A percentile compares a stretch with the other conserved stretches of the same genome.
Evolutionary conservation across 2,113 vertebrate species (phyloP).

Genomic region (Aphelocoma coerulescens): DNA sequence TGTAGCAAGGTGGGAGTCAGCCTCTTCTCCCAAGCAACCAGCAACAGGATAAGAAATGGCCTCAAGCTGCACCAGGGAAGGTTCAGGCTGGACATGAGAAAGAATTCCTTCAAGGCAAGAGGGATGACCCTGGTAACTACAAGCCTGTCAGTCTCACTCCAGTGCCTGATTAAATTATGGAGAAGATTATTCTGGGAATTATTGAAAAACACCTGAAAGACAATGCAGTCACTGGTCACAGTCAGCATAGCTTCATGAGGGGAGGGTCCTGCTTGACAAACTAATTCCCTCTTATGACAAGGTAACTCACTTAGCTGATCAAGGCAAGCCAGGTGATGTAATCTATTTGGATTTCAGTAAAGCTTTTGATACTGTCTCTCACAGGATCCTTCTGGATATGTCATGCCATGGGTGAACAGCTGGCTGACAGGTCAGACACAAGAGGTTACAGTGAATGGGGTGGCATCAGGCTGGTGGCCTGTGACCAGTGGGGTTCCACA

Average conservation of each 20-base stretch:
- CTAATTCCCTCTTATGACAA: neutral
- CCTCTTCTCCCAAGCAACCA: neutral
- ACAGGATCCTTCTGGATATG: neutral
- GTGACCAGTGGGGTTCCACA: neutral
- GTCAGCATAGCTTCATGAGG: neutral
- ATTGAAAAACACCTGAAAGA: neutral
- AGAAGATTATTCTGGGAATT: neutral
- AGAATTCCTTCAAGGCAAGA: neutral
- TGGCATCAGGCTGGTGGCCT: neutral
- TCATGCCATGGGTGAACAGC: neutral
- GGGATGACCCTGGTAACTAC: neutral
- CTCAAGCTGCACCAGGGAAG: neutral
- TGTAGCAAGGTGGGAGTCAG: neutral
- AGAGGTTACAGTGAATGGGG: neutral
- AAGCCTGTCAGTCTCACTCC: neutral
- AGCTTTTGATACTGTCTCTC: neutral
- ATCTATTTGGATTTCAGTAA: neutral
- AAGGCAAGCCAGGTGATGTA: neutral
- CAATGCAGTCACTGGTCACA: neutral
- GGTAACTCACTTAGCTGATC: neutral
- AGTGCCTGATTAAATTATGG: neutral
- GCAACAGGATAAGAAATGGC: neutral
- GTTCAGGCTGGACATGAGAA: neutral
- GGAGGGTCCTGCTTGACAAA: neutral
- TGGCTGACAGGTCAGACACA: neutral